A percentile compares a stretch with the other conserved stretches of the same genome.
phyloP scores from a whole-genome alignment of 37 sponge, comb jelly and placozoan species.

The Crambe crambe region DNA sequence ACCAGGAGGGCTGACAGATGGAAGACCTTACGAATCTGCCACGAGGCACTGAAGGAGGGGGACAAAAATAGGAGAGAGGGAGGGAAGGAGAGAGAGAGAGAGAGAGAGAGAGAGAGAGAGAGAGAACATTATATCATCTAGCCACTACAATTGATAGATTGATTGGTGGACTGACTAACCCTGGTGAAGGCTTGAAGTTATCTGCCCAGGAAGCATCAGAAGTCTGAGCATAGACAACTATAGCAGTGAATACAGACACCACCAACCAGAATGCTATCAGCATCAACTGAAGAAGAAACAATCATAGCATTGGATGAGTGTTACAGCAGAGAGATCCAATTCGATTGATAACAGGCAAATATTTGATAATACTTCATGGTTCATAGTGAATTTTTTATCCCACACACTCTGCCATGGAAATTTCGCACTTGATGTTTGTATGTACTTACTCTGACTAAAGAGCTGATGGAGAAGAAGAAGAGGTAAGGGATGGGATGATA shows the following conservation, averaged over 20 bases:
- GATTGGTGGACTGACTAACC: no score
- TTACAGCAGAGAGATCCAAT: no score
- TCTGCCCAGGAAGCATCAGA: constrained; percentile 20
- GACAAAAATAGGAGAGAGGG: neutral
- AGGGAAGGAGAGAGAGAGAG: neutral
- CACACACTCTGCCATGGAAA: no score
- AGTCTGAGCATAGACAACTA: constrained; percentile 55
- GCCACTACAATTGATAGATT: neutral
- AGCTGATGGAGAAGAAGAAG: neutral
- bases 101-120: neutral
- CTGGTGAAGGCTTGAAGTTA: constrained; percentile 16
- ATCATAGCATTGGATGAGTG: no score
- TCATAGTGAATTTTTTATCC: no score
- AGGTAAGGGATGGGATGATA: constrained; percentile 39
- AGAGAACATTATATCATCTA: no score
- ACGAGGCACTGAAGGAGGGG: constrained; percentile 35
- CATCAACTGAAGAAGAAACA: constrained; percentile 19
- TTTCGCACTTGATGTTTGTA: no score
- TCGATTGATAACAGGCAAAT: no score
- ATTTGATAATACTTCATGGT: no score
- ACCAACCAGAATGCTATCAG: constrained; percentile 48
- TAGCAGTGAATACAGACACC: constrained; percentile 10
- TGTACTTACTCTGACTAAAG: constrained; percentile 36
- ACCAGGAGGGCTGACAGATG: constrained; percentile 72
- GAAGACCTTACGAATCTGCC: constrained; percentile 79